Percentiles rank a stretch among this genome's conserved stretches.
phyloP scores from a whole-genome alignment of 2,113 vertebrate species.

The Triplophysa tibetana region DNA sequence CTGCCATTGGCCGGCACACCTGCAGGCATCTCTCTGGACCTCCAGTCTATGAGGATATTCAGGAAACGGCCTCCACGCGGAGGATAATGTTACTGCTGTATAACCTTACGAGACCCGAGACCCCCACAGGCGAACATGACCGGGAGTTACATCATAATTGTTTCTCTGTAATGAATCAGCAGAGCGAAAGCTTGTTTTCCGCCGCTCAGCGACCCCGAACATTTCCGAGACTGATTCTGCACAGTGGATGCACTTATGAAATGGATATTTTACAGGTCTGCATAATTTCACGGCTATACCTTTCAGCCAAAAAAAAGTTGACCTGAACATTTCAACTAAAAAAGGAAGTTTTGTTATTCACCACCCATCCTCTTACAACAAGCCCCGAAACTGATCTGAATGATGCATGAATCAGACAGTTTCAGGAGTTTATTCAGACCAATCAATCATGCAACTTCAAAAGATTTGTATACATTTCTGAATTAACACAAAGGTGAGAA shows the following conservation, averaged over 20 bases:
- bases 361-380: too few relatives aligned
- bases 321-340: background rate
- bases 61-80: slow-evolving; percentile 53
- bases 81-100: slow-evolving; percentile 36
- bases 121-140: slow-evolving; percentile 1
- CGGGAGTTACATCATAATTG: slow-evolving; percentile 29
- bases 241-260: slow-evolving; percentile 1
- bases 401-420: too few relatives aligned
- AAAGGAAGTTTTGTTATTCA: background rate
- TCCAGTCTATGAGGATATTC: slow-evolving; percentile 57
- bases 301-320: background rate
- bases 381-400: too few relatives aligned
- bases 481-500: too few relatives aligned
- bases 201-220: slow-evolving; percentile 16
- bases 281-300: background rate
- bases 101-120: slow-evolving; percentile 13
- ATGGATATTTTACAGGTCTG: slow-evolving; percentile 30
- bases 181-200: slow-evolving; percentile 29
- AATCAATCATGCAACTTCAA: too few relatives aligned
- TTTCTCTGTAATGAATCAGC: slow-evolving; percentile 36
- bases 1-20: slow-evolving; percentile 49
- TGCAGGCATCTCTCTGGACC: slow-evolving; percentile 46
- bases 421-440: too few relatives aligned
- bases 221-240: slow-evolving; percentile 9
- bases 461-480: too few relatives aligned